phyloP scores from a whole-genome alignment of 2,888 invertebrate species.

The Xestia xanthographa region DNA sequence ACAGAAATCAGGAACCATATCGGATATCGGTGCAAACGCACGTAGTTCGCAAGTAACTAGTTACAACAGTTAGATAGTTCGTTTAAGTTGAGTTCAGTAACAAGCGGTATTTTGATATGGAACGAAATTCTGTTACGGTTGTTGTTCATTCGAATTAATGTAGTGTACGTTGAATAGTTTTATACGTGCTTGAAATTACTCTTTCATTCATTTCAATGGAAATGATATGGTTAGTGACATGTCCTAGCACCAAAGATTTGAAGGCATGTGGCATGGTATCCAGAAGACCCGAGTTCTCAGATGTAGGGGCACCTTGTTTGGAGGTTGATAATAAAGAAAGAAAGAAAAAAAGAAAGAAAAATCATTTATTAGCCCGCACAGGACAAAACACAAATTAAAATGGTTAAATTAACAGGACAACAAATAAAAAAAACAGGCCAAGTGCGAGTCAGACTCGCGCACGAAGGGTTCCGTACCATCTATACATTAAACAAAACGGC shows the following conservation, averaged over 20 bases:
- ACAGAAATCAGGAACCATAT: slow-evolving; percentile 1
- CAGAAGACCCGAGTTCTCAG: background rate
- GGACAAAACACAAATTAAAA: too few relatives aligned
- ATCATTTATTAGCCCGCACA: too few relatives aligned
- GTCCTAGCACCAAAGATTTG: background rate
- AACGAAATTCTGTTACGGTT: background rate
- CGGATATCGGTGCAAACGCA: slow-evolving; percentile 31
- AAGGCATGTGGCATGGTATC: background rate
- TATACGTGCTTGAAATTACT: background rate
- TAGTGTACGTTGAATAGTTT: slow-evolving; percentile 2
- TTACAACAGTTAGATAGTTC: slow-evolving; percentile 1
- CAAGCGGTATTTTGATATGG: slow-evolving; percentile 14
- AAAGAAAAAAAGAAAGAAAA: too few relatives aligned
- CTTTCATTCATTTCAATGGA: background rate
- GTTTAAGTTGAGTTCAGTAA: slow-evolving; percentile 34
- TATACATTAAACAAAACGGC: too few relatives aligned
- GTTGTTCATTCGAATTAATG: background rate
- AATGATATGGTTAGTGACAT: background rate
- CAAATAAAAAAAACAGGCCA: too few relatives aligned
- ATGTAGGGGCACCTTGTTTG: background rate
- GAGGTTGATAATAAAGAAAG: background rate
- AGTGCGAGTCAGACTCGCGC: too few relatives aligned
- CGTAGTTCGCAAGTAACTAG: slow-evolving; percentile 43
- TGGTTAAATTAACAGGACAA: too few relatives aligned
- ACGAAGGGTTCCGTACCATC: too few relatives aligned